A percentile compares a stretch with the other conserved stretches of the same genome.
These are phyloP conservation scores for Eptesicus fuscus DNA, from an alignment of 2,113 vertebrate species.

Conservation along the genomic window DNA sequence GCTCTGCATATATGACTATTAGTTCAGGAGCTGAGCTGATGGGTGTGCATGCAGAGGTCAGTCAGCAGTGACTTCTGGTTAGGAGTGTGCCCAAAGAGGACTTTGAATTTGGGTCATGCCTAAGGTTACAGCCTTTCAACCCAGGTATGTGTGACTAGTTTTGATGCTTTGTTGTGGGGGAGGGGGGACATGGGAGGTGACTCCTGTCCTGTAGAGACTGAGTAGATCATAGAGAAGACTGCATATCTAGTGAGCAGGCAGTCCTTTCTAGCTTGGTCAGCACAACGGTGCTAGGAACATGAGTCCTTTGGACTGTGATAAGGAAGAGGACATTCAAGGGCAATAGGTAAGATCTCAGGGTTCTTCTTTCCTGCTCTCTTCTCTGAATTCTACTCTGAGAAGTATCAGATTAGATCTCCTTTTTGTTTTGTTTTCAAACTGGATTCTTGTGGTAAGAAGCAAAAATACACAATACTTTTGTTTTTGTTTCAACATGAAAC, in stretches of 20 bases:
- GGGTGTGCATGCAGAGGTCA: neutral
- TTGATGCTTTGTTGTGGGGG: neutral
- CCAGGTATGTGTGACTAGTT: neutral
- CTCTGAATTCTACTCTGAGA: neutral
- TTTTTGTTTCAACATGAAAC: neutral
- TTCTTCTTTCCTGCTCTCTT: neutral
- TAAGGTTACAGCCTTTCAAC: neutral
- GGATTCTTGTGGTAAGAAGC: constrained; percentile 29
- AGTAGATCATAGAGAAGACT: neutral
- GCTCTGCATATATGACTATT: neutral
- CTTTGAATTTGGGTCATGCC: neutral
- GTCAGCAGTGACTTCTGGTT: neutral
- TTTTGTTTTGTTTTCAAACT: constrained; percentile 41
- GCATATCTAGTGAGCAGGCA: neutral
- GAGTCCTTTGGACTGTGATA: constrained; percentile 29
- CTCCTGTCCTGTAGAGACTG: neutral
- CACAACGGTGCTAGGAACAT: neutral
- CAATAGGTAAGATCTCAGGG: neutral
- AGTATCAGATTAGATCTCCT: neutral
- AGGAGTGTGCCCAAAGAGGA: neutral
- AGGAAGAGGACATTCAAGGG: constrained; percentile 32
- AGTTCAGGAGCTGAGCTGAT: neutral
- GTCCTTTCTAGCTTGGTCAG: neutral
- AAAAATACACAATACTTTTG: neutral
- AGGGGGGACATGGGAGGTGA: neutral